Percentiles rank a stretch among this genome's conserved stretches.
phyloP scores from a whole-genome alignment of 2,888 invertebrate species.

The Sarcophaga subvicina region DNA sequence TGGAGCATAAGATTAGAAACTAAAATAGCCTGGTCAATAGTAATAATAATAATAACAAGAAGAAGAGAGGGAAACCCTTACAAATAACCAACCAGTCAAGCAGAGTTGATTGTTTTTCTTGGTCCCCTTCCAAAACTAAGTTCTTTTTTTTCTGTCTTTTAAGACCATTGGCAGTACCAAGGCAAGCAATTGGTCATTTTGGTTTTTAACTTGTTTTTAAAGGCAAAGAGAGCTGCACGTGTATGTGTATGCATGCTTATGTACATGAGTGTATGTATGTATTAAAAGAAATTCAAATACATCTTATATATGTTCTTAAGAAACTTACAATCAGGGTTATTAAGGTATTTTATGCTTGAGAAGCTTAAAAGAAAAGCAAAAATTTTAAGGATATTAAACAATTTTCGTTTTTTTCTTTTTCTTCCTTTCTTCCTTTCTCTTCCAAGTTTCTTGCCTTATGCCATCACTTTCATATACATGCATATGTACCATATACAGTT shows the following conservation, averaged over 20 bases:
- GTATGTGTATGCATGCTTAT: not conserved
- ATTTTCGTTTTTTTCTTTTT: conserved; percentile 3
- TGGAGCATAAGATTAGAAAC: conserved; percentile 67
- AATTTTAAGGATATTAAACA: conserved; percentile 68
- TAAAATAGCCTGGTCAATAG: conserved; percentile 63
- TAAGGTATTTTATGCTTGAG: conserved; percentile 69
- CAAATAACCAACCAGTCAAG: not conserved
- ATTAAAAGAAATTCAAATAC: conserved; percentile 44
- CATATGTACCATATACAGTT: no score
- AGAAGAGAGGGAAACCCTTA: not conserved
- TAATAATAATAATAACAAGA: not conserved
- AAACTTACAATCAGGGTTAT: conserved; percentile 68
- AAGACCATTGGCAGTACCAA: conserved; percentile 25
- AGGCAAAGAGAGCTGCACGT: not conserved
- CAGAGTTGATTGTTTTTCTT: not conserved
- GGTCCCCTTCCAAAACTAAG: not conserved
- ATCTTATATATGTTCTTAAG: conserved; percentile 63
- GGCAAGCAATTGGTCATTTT: conserved; percentile 60
- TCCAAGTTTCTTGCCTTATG: not conserved
- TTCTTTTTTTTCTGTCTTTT: conserved; percentile 14
- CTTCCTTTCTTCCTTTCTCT: not conserved
- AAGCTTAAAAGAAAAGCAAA: conserved; percentile 65
- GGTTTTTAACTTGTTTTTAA: not conserved
- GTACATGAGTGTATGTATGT: not conserved
- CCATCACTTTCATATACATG: no score